Conservation (phyloP, 2,113 vertebrate species). For the Cebidichthys violaceus region DNA sequence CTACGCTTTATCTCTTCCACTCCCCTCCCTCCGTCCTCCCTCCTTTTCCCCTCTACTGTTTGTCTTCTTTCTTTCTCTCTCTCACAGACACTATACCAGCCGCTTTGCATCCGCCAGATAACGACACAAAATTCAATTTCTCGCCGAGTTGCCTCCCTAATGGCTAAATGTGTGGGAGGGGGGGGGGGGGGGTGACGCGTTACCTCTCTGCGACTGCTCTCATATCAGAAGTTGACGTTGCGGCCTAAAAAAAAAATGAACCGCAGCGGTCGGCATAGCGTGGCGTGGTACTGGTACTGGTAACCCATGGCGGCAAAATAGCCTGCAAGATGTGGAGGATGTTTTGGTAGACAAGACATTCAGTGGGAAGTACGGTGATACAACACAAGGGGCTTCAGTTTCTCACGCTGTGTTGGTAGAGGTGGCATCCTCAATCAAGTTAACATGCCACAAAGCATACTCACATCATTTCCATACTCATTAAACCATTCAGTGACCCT, state of each 20-base stretch:
- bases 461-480: neutral
- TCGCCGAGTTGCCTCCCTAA: conserved; percentile 75
- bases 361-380: neutral
- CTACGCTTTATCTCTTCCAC: conserved; percentile 26
- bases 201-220: conserved; percentile 14
- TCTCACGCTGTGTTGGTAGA: neutral
- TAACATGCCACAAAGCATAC: neutral
- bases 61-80: conserved; percentile 35
- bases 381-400: neutral
- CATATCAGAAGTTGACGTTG: conserved; percentile 15
- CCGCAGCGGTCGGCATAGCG: neutral
- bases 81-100: conserved; percentile 33
- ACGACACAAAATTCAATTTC: conserved; percentile 80
- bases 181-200: conserved; percentile 13
- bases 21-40: conserved; percentile 2
- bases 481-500: neutral
- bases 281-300: neutral
- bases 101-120: conserved; percentile 76
- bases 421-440: neutral
- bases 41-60: conserved; percentile 13
- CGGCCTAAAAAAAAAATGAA: neutral
- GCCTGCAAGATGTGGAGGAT: neutral
- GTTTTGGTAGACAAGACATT: neutral
- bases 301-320: neutral
- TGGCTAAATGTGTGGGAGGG: conserved; percentile 48